Evolutionary conservation across 1,140 invertebrate species (phyloP), one percentile per base, ranked within the genome.

Genomic region (Saccostrea glomerata): DNA sequence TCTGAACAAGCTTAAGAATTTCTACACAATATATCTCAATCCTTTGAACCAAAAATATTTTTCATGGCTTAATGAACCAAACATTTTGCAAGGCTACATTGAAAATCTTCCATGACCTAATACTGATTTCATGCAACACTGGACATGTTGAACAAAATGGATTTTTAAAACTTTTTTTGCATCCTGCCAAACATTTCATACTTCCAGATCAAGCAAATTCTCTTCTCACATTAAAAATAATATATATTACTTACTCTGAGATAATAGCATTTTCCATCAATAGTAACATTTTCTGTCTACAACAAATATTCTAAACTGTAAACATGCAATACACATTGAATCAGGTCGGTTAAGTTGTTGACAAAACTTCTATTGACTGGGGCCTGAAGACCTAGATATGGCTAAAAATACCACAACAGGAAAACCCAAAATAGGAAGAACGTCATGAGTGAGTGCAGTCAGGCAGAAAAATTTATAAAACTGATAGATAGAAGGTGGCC

Each of bases 401-500:
- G 2, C 70, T 77, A 77, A 77, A 77, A 77, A 77, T 77, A 77
- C 2, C 70, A 25, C 23, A 77, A 77, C 70, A 23, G 70, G 70
- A 36, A 77, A 77, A 77, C 70, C 70, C 70, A 77, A 30, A 36
- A 77, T 5, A 15, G 70, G 60, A 66, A n/a, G 60, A n/a, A 36
- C 13, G 25, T 36, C 15, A 30, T 77, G 13, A 12, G 25, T 30
- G 70, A 36, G 25, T 77, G 70, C 70, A 36, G 7, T 36, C 25
- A 77, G 25, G 70, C 70, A 12, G 20, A 63, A 63, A 63, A 17
- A 63, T 63, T 0, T 20, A 63, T 60, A 63, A 63, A 63, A 20
- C 58, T 20, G n/a, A 20, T n/a, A 63, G 58, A 47, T 7, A 47
- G 47, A 36, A 36, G 30, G 30, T 36, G 30, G 30, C 30, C 30